Evolutionary conservation across 2,888 invertebrate genomes (phyloP).

Genomic region (Pharmacophagus antenor): DNA sequence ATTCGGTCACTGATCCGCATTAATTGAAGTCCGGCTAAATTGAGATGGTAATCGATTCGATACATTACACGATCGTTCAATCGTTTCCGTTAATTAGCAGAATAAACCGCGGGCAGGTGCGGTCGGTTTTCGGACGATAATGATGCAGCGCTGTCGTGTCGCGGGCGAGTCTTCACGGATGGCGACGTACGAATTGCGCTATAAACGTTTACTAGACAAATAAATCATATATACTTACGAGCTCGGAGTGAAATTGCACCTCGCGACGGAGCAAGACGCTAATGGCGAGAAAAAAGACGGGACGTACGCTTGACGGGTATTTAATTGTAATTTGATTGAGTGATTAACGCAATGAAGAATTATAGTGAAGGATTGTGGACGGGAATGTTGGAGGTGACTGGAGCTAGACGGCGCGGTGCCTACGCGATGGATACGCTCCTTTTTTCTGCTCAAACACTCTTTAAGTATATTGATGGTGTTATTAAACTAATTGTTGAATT

Average conservation of each 20-base stretch:
- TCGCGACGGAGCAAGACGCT: not conserved
- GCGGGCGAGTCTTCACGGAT: not conserved
- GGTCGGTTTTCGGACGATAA: conserved; percentile 7
- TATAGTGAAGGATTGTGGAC: conserved; percentile 30
- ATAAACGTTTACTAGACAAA: not conserved
- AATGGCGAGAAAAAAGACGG: conserved; percentile 15
- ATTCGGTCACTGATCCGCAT: conserved; percentile 4
- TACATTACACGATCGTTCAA: conserved; percentile 7
- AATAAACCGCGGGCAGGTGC: not conserved
- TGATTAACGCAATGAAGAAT: conserved; percentile 26
- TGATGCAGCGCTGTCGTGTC: not conserved
- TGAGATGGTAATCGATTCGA: conserved; percentile 19
- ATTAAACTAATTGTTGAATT: not conserved
- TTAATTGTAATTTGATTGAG: conserved; percentile 30
- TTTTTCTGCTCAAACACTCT: not conserved
- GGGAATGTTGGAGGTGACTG: conserved; percentile 24
- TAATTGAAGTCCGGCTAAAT: conserved; percentile 13
- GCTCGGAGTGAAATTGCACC: not conserved
- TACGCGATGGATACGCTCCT: not conserved
- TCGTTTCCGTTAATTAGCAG: conserved; percentile 11
- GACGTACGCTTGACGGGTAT: conserved; percentile 15
- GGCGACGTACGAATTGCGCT: not conserved
- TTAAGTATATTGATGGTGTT: not conserved
- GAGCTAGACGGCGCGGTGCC: conserved; percentile 29
- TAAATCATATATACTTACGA: too few species aligned